These are phyloP conservation scores for Clusia tigrina DNA, from an alignment of 2,888 invertebrate species.

Conservation along the genomic window DNA sequence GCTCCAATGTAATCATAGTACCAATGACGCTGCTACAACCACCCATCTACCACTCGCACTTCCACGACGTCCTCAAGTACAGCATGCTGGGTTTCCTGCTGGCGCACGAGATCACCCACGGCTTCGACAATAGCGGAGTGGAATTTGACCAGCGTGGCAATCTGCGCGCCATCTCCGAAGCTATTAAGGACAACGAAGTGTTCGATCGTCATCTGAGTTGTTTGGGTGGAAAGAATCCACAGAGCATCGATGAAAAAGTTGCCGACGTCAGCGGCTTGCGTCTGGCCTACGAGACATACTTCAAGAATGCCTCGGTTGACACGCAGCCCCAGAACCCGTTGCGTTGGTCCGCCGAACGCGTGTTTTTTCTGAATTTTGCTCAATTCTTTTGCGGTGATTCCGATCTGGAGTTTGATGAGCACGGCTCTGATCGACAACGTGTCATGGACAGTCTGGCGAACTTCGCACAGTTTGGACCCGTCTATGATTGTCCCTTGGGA, in stretches of 20 bases:
- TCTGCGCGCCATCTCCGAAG: constrained; percentile 16
- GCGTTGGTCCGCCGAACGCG: constrained; percentile 10
- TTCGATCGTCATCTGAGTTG: constrained; percentile 30
- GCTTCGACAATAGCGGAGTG: constrained; percentile 38
- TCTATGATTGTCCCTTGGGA: constrained; percentile 32
- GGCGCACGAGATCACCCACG: constrained; percentile 41
- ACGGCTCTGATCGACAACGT: constrained; percentile 38
- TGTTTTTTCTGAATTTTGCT: constrained; percentile 41
- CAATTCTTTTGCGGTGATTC: constrained; percentile 40
- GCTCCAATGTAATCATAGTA: constrained; percentile 33
- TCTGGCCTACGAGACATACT: constrained; percentile 37
- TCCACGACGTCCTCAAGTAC: constrained; percentile 35
- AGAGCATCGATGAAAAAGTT: constrained; percentile 38
- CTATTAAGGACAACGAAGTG: constrained; percentile 22
- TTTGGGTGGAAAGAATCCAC: constrained; percentile 30
- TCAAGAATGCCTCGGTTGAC: constrained; percentile 6
- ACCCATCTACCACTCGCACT: constrained; percentile 35
- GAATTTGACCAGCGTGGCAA: constrained; percentile 24
- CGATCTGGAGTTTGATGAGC: constrained; percentile 21
- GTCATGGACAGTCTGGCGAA: constrained; percentile 36
- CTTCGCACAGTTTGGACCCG: constrained; percentile 35
- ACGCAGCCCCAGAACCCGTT: background rate
- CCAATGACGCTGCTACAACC: constrained; percentile 35
- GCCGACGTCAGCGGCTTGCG: constrained; percentile 40
- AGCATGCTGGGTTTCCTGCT: constrained; percentile 40